A percentile compares a stretch with the other conserved stretches of the same genome.
phyloP scores from a whole-genome alignment of 2,113 vertebrate genomes.

The Glareola pratincola region DNA sequence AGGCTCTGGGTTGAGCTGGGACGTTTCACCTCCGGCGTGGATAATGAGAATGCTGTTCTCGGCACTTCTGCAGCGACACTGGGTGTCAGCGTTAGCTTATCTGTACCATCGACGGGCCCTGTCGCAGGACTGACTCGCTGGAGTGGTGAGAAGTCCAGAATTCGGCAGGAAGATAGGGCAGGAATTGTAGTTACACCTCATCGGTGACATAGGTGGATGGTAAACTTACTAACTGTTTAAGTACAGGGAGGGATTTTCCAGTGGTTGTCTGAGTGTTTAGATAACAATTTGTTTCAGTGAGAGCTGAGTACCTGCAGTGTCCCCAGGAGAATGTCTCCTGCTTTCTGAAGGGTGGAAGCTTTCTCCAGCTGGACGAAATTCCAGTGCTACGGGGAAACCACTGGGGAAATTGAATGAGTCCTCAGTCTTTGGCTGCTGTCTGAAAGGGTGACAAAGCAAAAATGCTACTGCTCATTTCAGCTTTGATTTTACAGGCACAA shows the following conservation, averaged over 20 bases:
- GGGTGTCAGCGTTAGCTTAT: background rate
- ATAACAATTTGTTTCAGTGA: background rate
- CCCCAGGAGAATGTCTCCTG: background rate
- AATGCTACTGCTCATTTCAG: background rate
- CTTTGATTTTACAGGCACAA: constrained; percentile 19
- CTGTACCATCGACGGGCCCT: fast-evolving
- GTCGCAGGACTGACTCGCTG: background rate
- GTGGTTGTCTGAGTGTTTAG: background rate
- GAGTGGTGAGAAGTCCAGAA: background rate
- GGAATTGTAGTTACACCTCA: background rate
- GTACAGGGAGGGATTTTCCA: background rate
- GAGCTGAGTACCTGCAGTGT: background rate
- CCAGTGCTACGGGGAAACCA: background rate
- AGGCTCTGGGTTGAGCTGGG: fast-evolving
- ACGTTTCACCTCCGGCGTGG: fast-evolving
- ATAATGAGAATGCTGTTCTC: background rate
- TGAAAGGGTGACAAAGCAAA: constrained; percentile 1
- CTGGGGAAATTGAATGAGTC: background rate
- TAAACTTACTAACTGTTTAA: background rate
- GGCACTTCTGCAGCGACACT: background rate
- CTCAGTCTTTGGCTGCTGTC: background rate
- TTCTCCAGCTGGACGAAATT: background rate
- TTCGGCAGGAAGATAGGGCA: background rate
- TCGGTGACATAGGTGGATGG: background rate
- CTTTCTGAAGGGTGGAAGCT: background rate